Conservation (phyloP, 2,797 vertebrate species). For the Parotocinclus haroldoi region DNA sequence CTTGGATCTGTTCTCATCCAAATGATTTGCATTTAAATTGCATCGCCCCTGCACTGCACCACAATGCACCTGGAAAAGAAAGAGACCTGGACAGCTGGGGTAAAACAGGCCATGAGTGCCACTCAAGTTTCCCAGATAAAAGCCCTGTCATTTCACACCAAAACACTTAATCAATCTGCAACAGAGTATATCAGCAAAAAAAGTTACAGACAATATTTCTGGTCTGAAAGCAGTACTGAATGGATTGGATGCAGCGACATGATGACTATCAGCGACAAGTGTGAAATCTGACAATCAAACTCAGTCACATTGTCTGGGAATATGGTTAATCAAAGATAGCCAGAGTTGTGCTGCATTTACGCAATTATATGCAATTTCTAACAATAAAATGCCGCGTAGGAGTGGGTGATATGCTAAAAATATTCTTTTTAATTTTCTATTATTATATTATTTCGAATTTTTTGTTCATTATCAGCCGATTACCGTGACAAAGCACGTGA, state of each 20-base stretch:
- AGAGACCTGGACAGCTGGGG: conserved; percentile 17
- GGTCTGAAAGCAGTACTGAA: neutral
- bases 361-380: too few relatives aligned
- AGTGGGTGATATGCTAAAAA: too few relatives aligned
- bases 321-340: too few relatives aligned
- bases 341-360: too few relatives aligned
- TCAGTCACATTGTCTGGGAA: too few relatives aligned
- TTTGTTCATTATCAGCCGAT: too few relatives aligned
- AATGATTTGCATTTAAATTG: conserved; percentile 75
- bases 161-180: neutral
- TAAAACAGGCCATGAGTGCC: neutral
- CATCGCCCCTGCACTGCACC: conserved; percentile 52
- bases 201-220: neutral
- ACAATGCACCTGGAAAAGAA: conserved; percentile 52
- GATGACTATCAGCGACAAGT: neutral
- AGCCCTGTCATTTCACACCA: conserved; percentile 4
- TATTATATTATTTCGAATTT: too few relatives aligned
- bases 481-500: too few relatives aligned
- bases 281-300: neutral
- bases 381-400: too few relatives aligned
- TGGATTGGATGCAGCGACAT: neutral
- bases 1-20: conserved; percentile 52
- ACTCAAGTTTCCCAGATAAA: conserved; percentile 2
- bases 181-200: neutral
- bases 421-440: too few relatives aligned